Conservation (phyloP, 2,888 invertebrate species). For the Athrips mouffetella region DNA sequence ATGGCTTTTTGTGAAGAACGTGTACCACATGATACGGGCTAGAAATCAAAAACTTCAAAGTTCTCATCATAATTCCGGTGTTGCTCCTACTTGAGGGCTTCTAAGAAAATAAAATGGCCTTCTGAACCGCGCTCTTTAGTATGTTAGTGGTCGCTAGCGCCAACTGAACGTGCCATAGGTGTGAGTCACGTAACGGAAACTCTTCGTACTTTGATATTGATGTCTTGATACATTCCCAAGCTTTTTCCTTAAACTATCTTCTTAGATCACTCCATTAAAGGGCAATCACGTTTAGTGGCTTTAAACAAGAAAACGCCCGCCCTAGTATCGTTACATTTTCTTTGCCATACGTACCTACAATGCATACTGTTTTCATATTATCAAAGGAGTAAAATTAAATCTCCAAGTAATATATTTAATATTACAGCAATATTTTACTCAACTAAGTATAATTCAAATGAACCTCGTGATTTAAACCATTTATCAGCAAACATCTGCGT, state of each 20-base stretch:
- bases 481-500: slow-evolving; percentile 69
- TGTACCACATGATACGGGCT: not conserved
- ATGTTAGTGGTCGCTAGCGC: slow-evolving; percentile 64
- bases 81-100: slow-evolving; percentile 35
- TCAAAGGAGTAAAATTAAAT: not conserved
- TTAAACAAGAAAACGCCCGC: not conserved
- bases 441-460: slow-evolving; percentile 28
- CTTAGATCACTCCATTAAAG: slow-evolving; percentile 7
- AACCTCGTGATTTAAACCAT: slow-evolving; percentile 43
- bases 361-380: not conserved
- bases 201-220: slow-evolving; percentile 65
- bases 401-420: not conserved
- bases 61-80: slow-evolving; percentile 35
- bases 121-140: slow-evolving; percentile 54
- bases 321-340: too few species aligned
- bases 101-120: slow-evolving; percentile 52
- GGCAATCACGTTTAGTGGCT: not conserved
- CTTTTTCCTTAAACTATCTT: slow-evolving; percentile 39
- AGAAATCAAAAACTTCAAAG: slow-evolving; percentile 16
- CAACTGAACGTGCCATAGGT: slow-evolving; percentile 65
- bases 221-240: slow-evolving; percentile 61
- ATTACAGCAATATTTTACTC: not conserved
- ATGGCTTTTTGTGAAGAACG: slow-evolving; percentile 3
- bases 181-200: slow-evolving; percentile 77
- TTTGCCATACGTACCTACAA: too few species aligned